Percentiles rank a stretch among this genome's conserved stretches.
Evolutionary conservation across 30 jellyfish, hydroid and myxozoan species (phyloP).

Genomic region (Aurelia aurita): DNA sequence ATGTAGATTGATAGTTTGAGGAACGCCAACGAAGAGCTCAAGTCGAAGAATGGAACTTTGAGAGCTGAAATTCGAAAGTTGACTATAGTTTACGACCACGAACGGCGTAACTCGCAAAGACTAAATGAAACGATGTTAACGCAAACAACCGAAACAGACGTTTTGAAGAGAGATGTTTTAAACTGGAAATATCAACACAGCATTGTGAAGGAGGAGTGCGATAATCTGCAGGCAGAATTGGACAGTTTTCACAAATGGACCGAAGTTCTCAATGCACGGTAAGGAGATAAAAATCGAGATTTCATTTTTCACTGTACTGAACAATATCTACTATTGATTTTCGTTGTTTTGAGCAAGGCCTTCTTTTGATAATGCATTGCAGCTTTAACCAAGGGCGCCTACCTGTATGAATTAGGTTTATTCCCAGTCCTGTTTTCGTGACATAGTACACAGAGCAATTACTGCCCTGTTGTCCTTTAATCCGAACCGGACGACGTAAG

Average conservation of each 20-base stretch:
- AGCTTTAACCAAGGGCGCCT: too few species aligned
- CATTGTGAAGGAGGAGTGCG: constrained; percentile 64
- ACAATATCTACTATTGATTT: too few species aligned
- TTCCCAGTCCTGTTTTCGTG: too few species aligned
- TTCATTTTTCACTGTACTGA: not conserved
- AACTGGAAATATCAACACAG: constrained; percentile 65
- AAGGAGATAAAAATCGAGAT: not conserved
- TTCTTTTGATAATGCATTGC: too few species aligned
- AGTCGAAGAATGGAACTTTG: constrained; percentile 63
- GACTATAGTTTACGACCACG: constrained; percentile 80
- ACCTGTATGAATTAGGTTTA: too few species aligned
- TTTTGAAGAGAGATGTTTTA: constrained; percentile 53
- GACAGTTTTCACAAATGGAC: constrained; percentile 81
- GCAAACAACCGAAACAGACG: constrained; percentile 75
- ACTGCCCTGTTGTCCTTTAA: too few species aligned
- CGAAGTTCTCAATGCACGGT: constrained; percentile 79
- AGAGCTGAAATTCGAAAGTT: constrained; percentile 74
- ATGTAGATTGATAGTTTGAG: constrained; percentile 50
- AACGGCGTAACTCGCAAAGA: constrained; percentile 76
- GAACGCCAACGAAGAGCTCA: constrained; percentile 47
- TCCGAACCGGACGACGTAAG: too few species aligned
- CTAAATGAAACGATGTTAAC: constrained; percentile 51
- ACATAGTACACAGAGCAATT: too few species aligned
- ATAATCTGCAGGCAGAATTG: constrained; percentile 48
- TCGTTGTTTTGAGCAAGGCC: too few species aligned